Base-by-base conservation (phyloP, 2,797 vertebrate genomes). In the Octomys mimax region DNA sequence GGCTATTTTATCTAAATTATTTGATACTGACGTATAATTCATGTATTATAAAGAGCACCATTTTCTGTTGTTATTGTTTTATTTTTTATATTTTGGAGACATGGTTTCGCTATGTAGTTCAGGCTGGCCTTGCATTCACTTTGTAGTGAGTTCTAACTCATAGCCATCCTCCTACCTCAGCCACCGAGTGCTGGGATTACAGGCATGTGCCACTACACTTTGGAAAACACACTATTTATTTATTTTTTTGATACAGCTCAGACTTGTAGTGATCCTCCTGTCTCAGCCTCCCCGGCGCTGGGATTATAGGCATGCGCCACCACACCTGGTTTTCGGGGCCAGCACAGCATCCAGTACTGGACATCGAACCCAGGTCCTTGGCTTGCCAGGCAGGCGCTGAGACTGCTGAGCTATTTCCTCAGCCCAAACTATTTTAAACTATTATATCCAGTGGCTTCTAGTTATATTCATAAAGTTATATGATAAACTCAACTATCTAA, bases 1-100 rank as follows among this genome's bases (percentile, higher is more conserved):
- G 24, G 7, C 94, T 71, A 73, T 62, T 82, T 86, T 46, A 88
- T 68, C 85, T 95, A 64, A 85, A 75, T 78, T 91, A 85, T 64
- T 91, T 95, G 81, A 78, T 68, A 49, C 71, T 96, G 86, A 66
- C 22, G 66, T 73, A 70, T 86, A 92, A 87, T 77, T 77, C 54
- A 75, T 79, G 66, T 49, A 19, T 13, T 36, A 92, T 92, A 94
- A 96, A 88, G 57, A 22, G 31, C 22, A 79, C 7, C n/a, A 79
- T 73, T 80, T 94, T 66, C 14, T 68, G n/a, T 68, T 68, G 33
- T 16, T 64, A 28, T 64, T 66, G 31, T 3, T 66, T 61, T 61
- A 2, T 61, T 66, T n/a, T 68, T 33, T 68, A 18, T 68, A 33
- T n/a, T 68, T 18, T 19, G n/a, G 66, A 68, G 66, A 68, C 66